Percentiles rank a stretch among this genome's conserved stretches.
phyloP scores from a whole-genome alignment of 2,113 vertebrate species.

The Colius striatus region DNA sequence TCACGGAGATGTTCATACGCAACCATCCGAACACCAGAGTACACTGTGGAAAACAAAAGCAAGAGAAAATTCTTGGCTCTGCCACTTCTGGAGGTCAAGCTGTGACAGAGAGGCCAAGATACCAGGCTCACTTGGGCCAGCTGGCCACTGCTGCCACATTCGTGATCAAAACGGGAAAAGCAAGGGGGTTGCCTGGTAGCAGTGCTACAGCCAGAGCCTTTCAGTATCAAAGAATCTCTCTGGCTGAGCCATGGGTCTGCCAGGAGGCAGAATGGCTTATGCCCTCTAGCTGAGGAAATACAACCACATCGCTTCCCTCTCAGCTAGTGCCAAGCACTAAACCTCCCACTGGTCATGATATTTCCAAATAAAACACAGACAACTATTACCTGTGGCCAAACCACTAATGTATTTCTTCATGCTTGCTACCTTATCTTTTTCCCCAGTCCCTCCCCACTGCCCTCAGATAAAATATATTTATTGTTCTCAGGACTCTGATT shows the following conservation, averaged over 20 bases:
- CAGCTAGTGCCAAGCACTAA: neutral
- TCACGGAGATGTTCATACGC: slow-evolving; percentile 86
- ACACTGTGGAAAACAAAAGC: slow-evolving; percentile 74
- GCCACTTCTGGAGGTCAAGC: neutral
- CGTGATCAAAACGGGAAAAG: neutral
- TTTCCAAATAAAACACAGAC: neutral
- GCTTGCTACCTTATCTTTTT: neutral
- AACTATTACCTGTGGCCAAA: neutral
- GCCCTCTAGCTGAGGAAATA: neutral
- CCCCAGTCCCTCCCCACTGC: neutral
- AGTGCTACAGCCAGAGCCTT: neutral
- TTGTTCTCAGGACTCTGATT: neutral
- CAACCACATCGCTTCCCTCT: neutral
- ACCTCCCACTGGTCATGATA: neutral
- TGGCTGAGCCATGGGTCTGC: neutral
- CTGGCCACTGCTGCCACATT: neutral
- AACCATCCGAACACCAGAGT: slow-evolving; percentile 86
- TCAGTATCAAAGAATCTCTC: neutral
- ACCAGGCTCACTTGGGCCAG: neutral
- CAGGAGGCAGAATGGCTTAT: neutral
- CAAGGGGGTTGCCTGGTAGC: neutral
- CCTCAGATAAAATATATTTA: neutral
- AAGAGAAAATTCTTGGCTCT: neutral
- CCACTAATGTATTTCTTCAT: neutral
- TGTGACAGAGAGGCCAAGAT: neutral